Evolutionary conservation across 2,113 vertebrate genomes (phyloP).

Genomic region (Pangasianodon gigas): DNA sequence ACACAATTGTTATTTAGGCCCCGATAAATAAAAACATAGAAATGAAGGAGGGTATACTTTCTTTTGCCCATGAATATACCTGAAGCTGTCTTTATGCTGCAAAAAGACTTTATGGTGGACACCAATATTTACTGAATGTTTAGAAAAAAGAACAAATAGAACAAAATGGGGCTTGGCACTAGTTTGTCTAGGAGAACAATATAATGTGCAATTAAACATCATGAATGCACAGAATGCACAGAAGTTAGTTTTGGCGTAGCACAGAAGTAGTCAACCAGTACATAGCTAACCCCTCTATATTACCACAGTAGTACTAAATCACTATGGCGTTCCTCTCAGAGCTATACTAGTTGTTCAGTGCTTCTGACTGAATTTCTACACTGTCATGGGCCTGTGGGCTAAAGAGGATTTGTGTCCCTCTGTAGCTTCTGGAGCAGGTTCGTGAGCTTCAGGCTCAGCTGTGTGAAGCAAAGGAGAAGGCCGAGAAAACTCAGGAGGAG

Average conservation of each 20-base stretch:
- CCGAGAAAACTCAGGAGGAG: conserved; percentile 78
- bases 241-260: background rate
- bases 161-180: too few relatives aligned
- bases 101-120: too few relatives aligned
- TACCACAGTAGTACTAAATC: background rate
- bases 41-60: too few relatives aligned
- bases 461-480: conserved; percentile 79
- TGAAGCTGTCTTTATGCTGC: too few relatives aligned
- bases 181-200: background rate
- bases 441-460: conserved; percentile 79
- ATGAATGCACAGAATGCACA: background rate
- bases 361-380: background rate
- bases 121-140: too few relatives aligned
- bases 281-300: background rate
- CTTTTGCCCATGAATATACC: too few relatives aligned
- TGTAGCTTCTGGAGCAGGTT: conserved; percentile 68
- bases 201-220: background rate
- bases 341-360: background rate
- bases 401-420: background rate
- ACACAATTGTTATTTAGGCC: too few relatives aligned
- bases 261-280: background rate
- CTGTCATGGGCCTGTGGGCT: background rate
- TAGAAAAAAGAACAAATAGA: too few relatives aligned
- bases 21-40: too few relatives aligned
- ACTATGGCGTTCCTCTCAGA: background rate